Conservation (phyloP, 1,140 invertebrate species). For the Drosophila obscura region DNA sequence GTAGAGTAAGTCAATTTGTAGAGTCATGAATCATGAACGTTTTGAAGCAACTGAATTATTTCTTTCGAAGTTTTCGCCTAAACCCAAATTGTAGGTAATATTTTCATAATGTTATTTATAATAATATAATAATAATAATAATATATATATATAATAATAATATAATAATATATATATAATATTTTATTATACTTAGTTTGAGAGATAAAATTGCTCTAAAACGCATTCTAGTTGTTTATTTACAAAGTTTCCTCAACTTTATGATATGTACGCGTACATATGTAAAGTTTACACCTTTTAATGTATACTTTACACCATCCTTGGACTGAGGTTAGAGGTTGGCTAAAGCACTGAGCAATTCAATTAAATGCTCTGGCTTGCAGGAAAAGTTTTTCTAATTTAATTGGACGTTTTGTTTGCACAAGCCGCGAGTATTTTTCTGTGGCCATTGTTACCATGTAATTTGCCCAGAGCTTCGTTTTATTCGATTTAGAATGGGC, state of each 20-base stretch:
- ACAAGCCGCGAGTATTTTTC: slow-evolving; percentile 53
- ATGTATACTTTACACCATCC: slow-evolving; percentile 1
- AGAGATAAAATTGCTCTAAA: neutral
- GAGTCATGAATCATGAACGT: too few relatives aligned
- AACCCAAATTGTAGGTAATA: too few relatives aligned
- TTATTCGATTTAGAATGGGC: slow-evolving; percentile 64
- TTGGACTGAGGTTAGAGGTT: neutral
- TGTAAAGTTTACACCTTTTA: slow-evolving; percentile 30
- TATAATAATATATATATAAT: too few relatives aligned
- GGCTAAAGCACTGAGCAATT: slow-evolving; percentile 41
- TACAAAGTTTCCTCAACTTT: slow-evolving; percentile 20
- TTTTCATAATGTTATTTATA: too few relatives aligned
- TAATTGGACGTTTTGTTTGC: slow-evolving; percentile 67
- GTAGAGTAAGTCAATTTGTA: too few relatives aligned
- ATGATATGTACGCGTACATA: too few relatives aligned
- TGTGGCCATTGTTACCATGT: slow-evolving; percentile 48
- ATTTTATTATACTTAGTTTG: too few relatives aligned
- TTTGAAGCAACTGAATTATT: too few relatives aligned
- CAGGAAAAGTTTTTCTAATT: slow-evolving; percentile 74
- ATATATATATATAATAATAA: too few relatives aligned
- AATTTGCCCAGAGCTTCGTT: slow-evolving; percentile 36
- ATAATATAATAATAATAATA: too few relatives aligned
- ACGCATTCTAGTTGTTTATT: slow-evolving; percentile 11
- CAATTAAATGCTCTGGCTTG: slow-evolving; percentile 69
- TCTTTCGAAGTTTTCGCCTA: too few relatives aligned